Evolutionary conservation across 2,888 invertebrate genomes (phyloP), one percentile per base, ranked within the genome.

Genomic region (Nymphalis polychloros): DNA sequence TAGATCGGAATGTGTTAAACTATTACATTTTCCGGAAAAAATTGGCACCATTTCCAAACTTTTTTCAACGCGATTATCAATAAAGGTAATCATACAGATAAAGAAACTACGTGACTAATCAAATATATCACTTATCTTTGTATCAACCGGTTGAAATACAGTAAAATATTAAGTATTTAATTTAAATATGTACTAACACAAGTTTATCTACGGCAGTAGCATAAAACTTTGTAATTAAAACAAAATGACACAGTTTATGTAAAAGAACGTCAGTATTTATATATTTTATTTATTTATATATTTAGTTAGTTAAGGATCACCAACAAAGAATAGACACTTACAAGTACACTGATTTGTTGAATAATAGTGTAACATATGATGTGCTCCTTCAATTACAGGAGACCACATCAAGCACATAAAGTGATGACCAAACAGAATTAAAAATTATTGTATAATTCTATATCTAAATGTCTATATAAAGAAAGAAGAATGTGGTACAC

Each of bases 1-100:
- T 92, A 90, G 90, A 87, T 78, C 69, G 84, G 87, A 88, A 88
- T 88, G 84, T 84, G 76, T 78, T 83, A 86, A 88, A 86, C 86
- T 80, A 80, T 81, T 85, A 81, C 81, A 74, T 83, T 85, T 88
- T 88, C 88, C 86, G 85, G 84, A 85, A 81, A 82, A 82, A 68
- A 73, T 82, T 89, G 89, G 88, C 84, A 57, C 64, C 48, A n/a
- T 63, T 68, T 83, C 84, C 86, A 86, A 81, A 49, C 47, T 61
- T 63, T 57, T 31, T 59, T 48, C 52, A 75, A 70, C 77, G 77
- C 77, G 41, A 53, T 66, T 61, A 80, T 78, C 77, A 62, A 67
- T 62, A 64, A 64, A 64, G 20, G 48, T 64, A 66, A 62, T 53
- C 57, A 66, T 49, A 41, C 80, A 79, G 79, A 79, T 78, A 76